phyloP scores from a whole-genome alignment of 2,888 invertebrate species.

The Trypoxylon attenuatum region DNA sequence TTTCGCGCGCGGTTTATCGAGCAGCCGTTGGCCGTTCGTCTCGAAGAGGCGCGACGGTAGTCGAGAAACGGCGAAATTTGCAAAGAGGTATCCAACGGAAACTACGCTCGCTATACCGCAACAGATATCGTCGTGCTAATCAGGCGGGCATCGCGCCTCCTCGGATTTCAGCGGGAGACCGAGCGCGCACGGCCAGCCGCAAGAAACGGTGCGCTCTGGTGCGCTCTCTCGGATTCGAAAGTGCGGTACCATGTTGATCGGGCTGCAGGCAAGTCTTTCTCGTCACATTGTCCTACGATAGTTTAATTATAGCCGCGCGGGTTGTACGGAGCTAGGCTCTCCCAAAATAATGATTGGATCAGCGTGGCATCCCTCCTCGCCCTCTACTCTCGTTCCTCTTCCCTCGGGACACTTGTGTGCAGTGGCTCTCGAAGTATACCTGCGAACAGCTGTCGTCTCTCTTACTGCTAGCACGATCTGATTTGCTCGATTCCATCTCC shows the following conservation, averaged over 20 bases:
- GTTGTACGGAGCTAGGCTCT: conserved; percentile 64
- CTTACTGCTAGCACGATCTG: background rate
- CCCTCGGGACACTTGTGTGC: conserved; percentile 56
- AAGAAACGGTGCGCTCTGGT: background rate
- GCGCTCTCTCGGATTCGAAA: conserved; percentile 20
- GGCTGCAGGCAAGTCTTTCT: conserved; percentile 54
- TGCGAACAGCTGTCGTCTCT: conserved; percentile 51
- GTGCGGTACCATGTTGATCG: conserved; percentile 45
- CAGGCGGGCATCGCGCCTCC: background rate
- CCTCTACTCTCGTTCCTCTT: conserved; percentile 38
- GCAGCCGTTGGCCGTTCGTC: too few relatives aligned
- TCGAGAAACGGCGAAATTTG: background rate
- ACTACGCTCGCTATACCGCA: background rate
- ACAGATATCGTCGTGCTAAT: too few relatives aligned
- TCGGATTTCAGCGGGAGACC: background rate
- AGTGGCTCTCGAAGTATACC: conserved; percentile 41
- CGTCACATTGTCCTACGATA: conserved; percentile 60
- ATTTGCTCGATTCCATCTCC: background rate
- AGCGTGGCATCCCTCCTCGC: conserved; percentile 55
- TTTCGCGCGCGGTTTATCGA: background rate
- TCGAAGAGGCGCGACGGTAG: too few relatives aligned
- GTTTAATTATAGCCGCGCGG: conserved; percentile 71
- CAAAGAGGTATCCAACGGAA: background rate
- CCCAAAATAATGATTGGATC: conserved; percentile 73
- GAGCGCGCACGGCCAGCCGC: background rate